A percentile compares a stretch with the other conserved stretches of the same genome.
Conservation (phyloP, 2,888 invertebrate species). For the Steromphala cineraria region DNA sequence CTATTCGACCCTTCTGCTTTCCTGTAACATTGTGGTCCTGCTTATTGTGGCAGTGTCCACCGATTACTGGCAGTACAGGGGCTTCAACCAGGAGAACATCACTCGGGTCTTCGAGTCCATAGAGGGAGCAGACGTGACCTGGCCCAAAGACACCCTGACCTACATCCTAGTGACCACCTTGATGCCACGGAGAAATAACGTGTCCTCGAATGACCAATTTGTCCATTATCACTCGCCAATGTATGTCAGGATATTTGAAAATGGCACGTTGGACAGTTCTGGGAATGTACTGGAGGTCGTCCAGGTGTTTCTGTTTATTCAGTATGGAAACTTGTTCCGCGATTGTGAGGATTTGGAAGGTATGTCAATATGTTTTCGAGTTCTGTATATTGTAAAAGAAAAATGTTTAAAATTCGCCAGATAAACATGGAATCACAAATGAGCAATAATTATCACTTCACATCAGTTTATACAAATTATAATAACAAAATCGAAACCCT, state of each 20-base stretch:
- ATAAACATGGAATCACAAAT: no score
- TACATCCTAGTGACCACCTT: neutral
- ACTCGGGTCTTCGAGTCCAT: constrained; percentile 36
- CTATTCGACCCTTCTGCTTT: constrained; percentile 65
- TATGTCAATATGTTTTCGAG: constrained; percentile 29
- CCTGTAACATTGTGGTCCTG: constrained; percentile 64
- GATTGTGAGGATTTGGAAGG: constrained; percentile 68
- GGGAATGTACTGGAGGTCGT: neutral
- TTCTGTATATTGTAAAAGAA: no score
- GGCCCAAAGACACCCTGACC: constrained; percentile 58
- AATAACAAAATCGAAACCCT: no score
- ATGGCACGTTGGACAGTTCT: neutral
- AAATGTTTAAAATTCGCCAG: no score
- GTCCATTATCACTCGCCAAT: constrained; percentile 52
- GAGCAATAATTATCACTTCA: no score
- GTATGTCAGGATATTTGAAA: constrained; percentile 33
- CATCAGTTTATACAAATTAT: no score
- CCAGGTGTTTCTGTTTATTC: constrained; percentile 50
- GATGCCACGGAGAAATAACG: neutral
- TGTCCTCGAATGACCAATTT: constrained; percentile 23
- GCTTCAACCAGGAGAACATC: constrained; percentile 50
- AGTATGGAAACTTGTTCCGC: constrained; percentile 66
- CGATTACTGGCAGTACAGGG: constrained; percentile 68
- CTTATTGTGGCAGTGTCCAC: constrained; percentile 64
- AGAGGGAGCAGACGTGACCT: constrained; percentile 41